phyloP scores from a whole-genome alignment of 2,797 vertebrate genomes.

The Betta splendens region DNA sequence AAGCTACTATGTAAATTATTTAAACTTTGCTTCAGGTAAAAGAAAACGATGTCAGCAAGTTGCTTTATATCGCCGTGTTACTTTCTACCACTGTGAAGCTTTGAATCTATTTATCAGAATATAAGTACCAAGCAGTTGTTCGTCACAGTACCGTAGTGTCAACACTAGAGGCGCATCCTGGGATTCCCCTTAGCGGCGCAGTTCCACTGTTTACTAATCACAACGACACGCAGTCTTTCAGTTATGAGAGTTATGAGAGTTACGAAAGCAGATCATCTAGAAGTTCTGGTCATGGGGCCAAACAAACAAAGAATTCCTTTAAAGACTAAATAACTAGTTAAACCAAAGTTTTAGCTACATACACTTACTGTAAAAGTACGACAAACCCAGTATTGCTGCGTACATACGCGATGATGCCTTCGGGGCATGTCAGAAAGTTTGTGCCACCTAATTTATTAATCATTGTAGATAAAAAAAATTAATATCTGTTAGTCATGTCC shows the following conservation, averaged over 20 bases:
- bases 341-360: not conserved
- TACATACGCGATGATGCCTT: not conserved
- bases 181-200: conserved; percentile 6
- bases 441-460: too few relatives aligned
- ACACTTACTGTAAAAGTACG: not conserved
- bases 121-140: too few relatives aligned
- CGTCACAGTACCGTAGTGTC: not conserved
- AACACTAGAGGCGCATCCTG: not conserved
- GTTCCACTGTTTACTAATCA: not conserved
- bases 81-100: too few relatives aligned
- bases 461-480: too few relatives aligned
- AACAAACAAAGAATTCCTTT: not conserved
- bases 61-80: too few relatives aligned
- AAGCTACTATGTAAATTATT: too few relatives aligned
- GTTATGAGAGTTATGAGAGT: not conserved
- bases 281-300: too few relatives aligned
- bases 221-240: not conserved
- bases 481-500: too few relatives aligned
- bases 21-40: too few relatives aligned
- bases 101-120: too few relatives aligned
- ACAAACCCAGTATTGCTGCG: not conserved
- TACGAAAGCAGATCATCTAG: not conserved
- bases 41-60: too few relatives aligned
- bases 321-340: not conserved
- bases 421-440: not conserved